Evolutionary conservation across 2,797 vertebrate species (phyloP).

Genomic region (Loriculus beryllinus): DNA sequence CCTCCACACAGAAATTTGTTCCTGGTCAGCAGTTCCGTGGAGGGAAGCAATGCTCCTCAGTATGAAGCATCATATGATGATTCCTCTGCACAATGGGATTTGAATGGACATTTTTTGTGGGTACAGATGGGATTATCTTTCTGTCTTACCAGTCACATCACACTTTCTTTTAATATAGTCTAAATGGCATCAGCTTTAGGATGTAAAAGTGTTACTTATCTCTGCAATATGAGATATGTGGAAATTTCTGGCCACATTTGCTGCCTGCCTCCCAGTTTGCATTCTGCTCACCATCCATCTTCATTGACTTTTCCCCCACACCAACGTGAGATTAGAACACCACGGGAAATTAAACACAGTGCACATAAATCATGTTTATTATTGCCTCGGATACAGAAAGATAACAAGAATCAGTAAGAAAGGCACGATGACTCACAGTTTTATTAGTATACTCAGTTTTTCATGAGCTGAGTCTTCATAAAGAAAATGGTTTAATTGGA

Average conservation of each 20-base stretch:
- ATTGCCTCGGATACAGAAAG: slow-evolving; percentile 21
- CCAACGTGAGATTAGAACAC: not conserved
- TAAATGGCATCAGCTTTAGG: not conserved
- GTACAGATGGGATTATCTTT: not conserved
- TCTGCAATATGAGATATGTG: not conserved
- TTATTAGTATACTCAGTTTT: slow-evolving; percentile 48
- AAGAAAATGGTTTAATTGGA: slow-evolving; percentile 15
- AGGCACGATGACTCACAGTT: slow-evolving; percentile 37
- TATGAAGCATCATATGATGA: not conserved
- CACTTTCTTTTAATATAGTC: not conserved
- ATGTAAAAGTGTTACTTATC: not conserved
- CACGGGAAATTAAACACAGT: slow-evolving; percentile 14
- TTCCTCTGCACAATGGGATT: not conserved
- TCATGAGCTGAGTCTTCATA: slow-evolving; percentile 29
- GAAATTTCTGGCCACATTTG: not conserved
- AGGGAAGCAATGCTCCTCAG: not conserved
- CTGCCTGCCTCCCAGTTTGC: not conserved
- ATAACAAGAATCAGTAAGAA: slow-evolving; percentile 48
- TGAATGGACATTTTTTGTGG: not conserved
- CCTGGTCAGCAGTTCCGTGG: not conserved
- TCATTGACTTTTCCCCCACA: slow-evolving; percentile 1
- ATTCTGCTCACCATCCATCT: not conserved
- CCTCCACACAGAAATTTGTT: not conserved
- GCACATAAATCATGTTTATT: slow-evolving; percentile 58
- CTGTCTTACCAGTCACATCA: not conserved